phyloP scores from a whole-genome alignment of 2,888 invertebrate genomes.

The Hypena proboscidalis region DNA sequence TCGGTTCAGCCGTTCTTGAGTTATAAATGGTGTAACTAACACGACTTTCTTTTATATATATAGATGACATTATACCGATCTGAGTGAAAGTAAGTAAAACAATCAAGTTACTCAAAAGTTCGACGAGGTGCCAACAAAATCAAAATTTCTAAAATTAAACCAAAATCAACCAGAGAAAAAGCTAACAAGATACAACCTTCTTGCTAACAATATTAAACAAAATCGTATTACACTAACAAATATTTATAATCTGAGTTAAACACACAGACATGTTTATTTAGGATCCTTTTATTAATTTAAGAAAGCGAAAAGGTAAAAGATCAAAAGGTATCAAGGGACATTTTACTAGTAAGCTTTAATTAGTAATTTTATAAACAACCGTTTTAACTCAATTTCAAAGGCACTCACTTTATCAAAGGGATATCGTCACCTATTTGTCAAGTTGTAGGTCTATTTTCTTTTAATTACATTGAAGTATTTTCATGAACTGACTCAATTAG shows the following conservation, averaged over 20 bases:
- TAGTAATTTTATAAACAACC: slow-evolving; percentile 40
- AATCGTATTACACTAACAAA: slow-evolving; percentile 12
- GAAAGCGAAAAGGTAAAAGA: slow-evolving; percentile 29
- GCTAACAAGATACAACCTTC: neutral
- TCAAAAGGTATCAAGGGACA: slow-evolving; percentile 31
- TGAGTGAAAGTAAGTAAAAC: no score
- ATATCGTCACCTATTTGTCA: slow-evolving; percentile 8
- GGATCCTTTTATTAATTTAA: slow-evolving; percentile 30
- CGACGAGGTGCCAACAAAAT: no score
- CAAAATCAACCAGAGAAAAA: neutral
- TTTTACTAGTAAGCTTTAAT: slow-evolving; percentile 34
- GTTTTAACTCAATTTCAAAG: slow-evolving; percentile 39
- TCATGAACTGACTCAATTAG: slow-evolving; percentile 6
- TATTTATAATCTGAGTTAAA: slow-evolving; percentile 18
- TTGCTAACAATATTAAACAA: slow-evolving; percentile 2
- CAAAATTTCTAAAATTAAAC: no score
- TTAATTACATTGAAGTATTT: slow-evolving; percentile 11
- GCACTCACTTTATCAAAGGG: slow-evolving; percentile 15
- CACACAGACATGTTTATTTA: slow-evolving; percentile 26
- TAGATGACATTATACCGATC: no score
- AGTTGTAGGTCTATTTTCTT: slow-evolving; percentile 10
- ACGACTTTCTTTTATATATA: no score
- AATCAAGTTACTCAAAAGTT: no score
- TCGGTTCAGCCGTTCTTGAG: no score
- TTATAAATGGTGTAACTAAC: no score